Evolutionary conservation across 2,113 vertebrate genomes (phyloP).

Genomic region (Pagrus major): DNA sequence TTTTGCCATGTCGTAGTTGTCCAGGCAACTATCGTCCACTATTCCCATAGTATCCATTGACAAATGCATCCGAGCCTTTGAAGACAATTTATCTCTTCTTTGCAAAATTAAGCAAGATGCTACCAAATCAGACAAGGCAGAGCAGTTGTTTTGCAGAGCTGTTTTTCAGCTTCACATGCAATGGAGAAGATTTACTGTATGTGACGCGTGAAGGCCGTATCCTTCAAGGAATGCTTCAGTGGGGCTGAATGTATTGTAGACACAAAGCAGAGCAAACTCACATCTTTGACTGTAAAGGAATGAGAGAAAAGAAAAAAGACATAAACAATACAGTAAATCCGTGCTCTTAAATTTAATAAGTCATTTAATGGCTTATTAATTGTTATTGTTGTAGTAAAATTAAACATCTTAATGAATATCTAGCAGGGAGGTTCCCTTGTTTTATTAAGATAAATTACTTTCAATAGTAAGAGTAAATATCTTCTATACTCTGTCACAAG

Average conservation of each 20-base stretch:
- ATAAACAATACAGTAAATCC: not conserved
- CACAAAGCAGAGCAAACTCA: slow-evolving; percentile 35
- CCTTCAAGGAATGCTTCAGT: slow-evolving; percentile 32
- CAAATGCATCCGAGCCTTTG: slow-evolving; percentile 84
- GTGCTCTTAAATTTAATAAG: not conserved
- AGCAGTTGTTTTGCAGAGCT: slow-evolving; percentile 11
- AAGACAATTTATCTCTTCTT: slow-evolving; percentile 44
- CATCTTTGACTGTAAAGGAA: slow-evolving; percentile 53
- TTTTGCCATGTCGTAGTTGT: slow-evolving; percentile 85
- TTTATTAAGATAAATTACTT: slow-evolving; percentile 5
- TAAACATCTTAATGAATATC: not conserved
- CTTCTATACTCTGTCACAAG: not conserved
- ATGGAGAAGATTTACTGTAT: slow-evolving; percentile 21
- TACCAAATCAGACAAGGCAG: slow-evolving; percentile 22
- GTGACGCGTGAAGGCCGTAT: slow-evolving; percentile 11
- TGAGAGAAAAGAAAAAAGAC: slow-evolving; percentile 11
- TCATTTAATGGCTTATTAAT: not conserved
- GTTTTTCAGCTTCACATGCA: slow-evolving; percentile 32
- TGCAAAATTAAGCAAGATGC: slow-evolving; percentile 5
- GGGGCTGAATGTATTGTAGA: slow-evolving; percentile 17
- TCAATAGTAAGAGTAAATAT: not conserved
- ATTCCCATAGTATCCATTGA: slow-evolving; percentile 85
- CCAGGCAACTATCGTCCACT: slow-evolving; percentile 84
- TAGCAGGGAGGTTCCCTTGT: not conserved
- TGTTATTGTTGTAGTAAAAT: not conserved